These are phyloP conservation scores for Reticulitermes speratus DNA, from an alignment of 1,140 invertebrate genomes.

Conservation along the genomic window DNA sequence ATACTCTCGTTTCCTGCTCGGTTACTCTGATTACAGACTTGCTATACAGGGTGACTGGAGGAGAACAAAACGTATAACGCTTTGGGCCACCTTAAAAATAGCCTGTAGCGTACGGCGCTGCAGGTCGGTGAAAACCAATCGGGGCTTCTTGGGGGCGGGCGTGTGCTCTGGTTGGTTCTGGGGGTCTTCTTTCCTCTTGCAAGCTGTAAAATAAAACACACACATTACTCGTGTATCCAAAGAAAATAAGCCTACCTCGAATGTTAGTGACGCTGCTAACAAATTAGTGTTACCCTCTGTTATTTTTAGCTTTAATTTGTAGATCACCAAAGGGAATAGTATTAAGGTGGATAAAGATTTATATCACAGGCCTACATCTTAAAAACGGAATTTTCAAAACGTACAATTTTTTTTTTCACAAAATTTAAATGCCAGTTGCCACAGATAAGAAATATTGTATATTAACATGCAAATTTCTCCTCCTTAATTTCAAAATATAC, in stretches of 20 bases:
- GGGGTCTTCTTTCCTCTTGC: constrained; percentile 98
- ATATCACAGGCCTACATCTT: too few species aligned
- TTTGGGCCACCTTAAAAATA: constrained; percentile 86
- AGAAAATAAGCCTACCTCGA: neutral
- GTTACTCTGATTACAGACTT: constrained; percentile 33
- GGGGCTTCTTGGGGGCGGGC: constrained; percentile 96
- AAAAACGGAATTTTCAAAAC: too few species aligned
- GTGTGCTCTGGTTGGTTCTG: constrained; percentile 71
- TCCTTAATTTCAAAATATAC: too few species aligned
- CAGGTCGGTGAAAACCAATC: constrained; percentile 99
- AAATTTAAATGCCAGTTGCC: too few species aligned
- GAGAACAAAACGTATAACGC: neutral
- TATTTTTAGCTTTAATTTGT: neutral
- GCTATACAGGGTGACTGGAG: neutral
- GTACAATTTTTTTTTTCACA: too few species aligned
- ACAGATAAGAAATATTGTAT: too few species aligned
- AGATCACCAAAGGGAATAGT: neutral
- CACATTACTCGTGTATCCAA: neutral
- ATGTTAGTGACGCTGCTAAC: neutral
- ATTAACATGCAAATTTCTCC: too few species aligned
- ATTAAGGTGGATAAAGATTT: too few species aligned
- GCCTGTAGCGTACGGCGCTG: constrained; percentile 99
- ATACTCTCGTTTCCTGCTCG: constrained; percentile 19
- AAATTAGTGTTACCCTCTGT: neutral
- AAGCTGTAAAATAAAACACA: constrained; percentile 61